Percentiles rank a stretch among this genome's conserved stretches.
Evolutionary conservation across 1,140 invertebrate species (phyloP).

Genomic region (Polyergus mexicanus): DNA sequence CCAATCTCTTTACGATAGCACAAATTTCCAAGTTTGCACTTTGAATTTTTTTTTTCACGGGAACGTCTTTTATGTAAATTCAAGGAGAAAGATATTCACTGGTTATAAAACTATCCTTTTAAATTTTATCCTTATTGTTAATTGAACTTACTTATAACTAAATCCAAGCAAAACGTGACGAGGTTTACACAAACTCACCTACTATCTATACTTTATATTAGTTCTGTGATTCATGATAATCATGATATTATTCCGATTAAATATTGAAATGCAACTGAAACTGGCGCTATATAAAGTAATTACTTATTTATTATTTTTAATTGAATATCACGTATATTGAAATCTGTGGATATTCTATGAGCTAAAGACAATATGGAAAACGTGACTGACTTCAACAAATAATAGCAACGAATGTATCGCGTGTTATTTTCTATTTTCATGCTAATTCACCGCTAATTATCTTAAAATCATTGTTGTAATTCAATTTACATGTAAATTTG

Average conservation of each 20-base stretch:
- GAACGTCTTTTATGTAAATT: background rate
- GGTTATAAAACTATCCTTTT: conserved; percentile 2
- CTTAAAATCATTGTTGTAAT: conserved; percentile 26
- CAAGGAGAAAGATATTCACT: background rate
- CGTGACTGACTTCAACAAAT: conserved; percentile 29
- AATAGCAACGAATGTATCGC: background rate
- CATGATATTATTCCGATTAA: conserved; percentile 47
- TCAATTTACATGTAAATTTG: conserved; percentile 4
- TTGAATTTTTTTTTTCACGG: background rate
- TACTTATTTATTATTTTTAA: conserved; percentile 35
- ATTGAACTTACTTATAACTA: background rate
- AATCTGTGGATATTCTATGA: conserved; percentile 31
- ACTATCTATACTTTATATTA: conserved; percentile 16
- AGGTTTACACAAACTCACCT: conserved; percentile 63
- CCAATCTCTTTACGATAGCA: background rate
- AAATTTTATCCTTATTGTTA: background rate
- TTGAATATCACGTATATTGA: conserved; percentile 44
- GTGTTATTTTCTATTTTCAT: conserved; percentile 32
- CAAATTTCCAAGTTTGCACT: background rate
- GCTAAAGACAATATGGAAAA: background rate
- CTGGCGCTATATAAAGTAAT: conserved; percentile 2
- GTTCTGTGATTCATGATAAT: conserved; percentile 42
- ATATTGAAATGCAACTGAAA: conserved; percentile 18
- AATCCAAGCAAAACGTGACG: conserved; percentile 71
- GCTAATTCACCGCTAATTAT: conserved; percentile 31